Percentiles rank a stretch among this genome's conserved stretches.
Evolutionary conservation across 1,140 invertebrate genomes (phyloP).

Genomic region (Steinernema feltiae): DNA sequence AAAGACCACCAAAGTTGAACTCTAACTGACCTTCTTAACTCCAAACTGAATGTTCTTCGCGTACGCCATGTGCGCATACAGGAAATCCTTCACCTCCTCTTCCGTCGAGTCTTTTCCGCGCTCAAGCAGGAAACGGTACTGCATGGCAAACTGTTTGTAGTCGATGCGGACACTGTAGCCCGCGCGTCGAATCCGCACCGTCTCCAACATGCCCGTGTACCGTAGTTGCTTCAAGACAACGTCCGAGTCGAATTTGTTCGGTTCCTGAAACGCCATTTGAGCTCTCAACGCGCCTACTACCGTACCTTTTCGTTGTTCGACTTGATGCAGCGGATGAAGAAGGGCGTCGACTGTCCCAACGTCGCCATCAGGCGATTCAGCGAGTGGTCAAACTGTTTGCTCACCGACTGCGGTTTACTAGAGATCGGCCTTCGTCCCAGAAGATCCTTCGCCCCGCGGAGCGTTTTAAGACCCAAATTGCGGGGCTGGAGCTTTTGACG

Average conservation of each 20-base stretch:
- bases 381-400: conserved; percentile 86
- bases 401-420: conserved; percentile 80
- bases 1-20: too few species aligned
- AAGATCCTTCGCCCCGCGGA: conserved; percentile 64
- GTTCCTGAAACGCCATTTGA: conserved; percentile 62
- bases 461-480: conserved; percentile 78
- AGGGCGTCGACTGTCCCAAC: conserved; percentile 86
- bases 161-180: conserved; percentile 87
- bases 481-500: conserved; percentile 36
- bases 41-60: conserved; percentile 82
- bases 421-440: conserved; percentile 46
- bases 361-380: conserved; percentile 84
- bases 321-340: conserved; percentile 93
- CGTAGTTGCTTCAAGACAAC: conserved; percentile 78
- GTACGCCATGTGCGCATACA: conserved; percentile 65
- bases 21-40: conserved; percentile 66
- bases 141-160: conserved; percentile 84
- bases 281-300: neutral
- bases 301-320: conserved; percentile 79
- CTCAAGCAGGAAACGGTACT: conserved; percentile 81
- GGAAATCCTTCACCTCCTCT: conserved; percentile 48
- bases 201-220: conserved; percentile 94
- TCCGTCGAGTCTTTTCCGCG: conserved; percentile 68
- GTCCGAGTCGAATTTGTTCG: conserved; percentile 85
- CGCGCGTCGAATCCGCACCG: conserved; percentile 84